These are phyloP conservation scores for Tethya wilhelma DNA, from an alignment of 37 sponge, comb jelly and placozoan genomes.

Conservation along the genomic window DNA sequence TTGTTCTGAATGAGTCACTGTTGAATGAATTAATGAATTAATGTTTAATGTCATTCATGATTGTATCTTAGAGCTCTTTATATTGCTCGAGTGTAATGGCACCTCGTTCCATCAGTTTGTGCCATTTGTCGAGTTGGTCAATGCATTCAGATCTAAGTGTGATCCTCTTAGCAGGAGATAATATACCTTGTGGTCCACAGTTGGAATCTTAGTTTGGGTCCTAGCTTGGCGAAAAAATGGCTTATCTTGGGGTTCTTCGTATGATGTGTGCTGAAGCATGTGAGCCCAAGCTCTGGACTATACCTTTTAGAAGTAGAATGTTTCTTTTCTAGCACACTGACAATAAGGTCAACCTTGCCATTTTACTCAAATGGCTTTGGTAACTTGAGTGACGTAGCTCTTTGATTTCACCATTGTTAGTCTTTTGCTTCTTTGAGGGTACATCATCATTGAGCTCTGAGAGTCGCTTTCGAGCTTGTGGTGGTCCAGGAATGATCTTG, in stretches of 20 bases:
- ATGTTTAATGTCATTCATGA: conserved; percentile 44
- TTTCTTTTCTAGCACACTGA: conserved; percentile 20
- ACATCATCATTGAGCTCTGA: neutral
- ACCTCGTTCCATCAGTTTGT: conserved; percentile 34
- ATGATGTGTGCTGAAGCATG: conserved; percentile 48
- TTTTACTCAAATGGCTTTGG: conserved; percentile 8
- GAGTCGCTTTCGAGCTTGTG: conserved; percentile 14
- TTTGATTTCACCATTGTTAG: neutral
- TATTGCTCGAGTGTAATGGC: conserved; percentile 33
- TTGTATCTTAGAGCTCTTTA: conserved; percentile 22
- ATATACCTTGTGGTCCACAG: neutral
- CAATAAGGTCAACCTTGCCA: conserved; percentile 45
- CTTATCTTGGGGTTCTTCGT: conserved; percentile 44
- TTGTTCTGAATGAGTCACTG: neutral
- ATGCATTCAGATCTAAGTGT: conserved; percentile 28
- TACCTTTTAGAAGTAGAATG: conserved; percentile 1
- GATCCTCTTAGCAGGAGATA: conserved; percentile 45
- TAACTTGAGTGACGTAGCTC: conserved; percentile 6
- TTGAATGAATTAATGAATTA: conserved; percentile 1
- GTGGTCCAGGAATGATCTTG: neutral
- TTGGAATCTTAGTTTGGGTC: neutral
- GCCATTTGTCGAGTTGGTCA: conserved; percentile 54
- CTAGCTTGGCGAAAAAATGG: conserved; percentile 42
- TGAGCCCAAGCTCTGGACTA: conserved; percentile 54
- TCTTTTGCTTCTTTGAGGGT: conserved; percentile 3